phyloP scores from a whole-genome alignment of 2,113 vertebrate genomes.

The Solea senegalensis region DNA sequence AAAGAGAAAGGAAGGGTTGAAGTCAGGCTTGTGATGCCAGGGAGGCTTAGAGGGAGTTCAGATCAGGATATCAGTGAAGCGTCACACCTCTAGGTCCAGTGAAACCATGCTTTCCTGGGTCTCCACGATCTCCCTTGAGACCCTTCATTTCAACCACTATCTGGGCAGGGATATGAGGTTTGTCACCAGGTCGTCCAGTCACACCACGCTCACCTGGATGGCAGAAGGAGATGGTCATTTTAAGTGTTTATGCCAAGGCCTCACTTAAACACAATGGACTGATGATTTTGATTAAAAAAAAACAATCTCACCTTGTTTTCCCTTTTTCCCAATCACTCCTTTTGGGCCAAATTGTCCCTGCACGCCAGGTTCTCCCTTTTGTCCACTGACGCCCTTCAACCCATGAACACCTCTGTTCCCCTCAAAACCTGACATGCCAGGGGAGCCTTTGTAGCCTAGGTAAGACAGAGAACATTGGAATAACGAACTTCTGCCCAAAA shows the following conservation, averaged over 20 bases:
- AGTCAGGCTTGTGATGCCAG: neutral
- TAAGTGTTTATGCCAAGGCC: neutral
- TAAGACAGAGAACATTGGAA: constrained; percentile 38
- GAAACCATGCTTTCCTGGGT: constrained; percentile 81
- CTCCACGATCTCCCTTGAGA: constrained; percentile 86
- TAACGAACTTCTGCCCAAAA: neutral
- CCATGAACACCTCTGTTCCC: constrained; percentile 84
- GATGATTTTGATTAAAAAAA: neutral
- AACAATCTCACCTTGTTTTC: constrained; percentile 86
- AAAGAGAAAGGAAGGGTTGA: constrained; percentile 15
- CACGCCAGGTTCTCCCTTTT: constrained; percentile 80
- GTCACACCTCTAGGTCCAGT: constrained; percentile 86
- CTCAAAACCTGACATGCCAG: constrained; percentile 87
- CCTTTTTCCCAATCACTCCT: constrained; percentile 80
- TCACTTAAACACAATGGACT: neutral
- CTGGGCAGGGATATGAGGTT: constrained; percentile 73
- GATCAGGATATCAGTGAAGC: neutral
- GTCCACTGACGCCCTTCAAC: constrained; percentile 78
- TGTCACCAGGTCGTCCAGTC: constrained; percentile 81
- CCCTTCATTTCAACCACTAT: constrained; percentile 87
- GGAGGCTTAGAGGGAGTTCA: neutral
- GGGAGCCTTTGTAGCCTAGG: constrained; percentile 86
- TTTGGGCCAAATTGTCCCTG: constrained; percentile 80
- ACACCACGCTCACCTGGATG: constrained; percentile 88
- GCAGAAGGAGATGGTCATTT: neutral